Base-by-base conservation (phyloP, 2,113 vertebrate genomes). In the Aspidoscelis tigris region DNA sequence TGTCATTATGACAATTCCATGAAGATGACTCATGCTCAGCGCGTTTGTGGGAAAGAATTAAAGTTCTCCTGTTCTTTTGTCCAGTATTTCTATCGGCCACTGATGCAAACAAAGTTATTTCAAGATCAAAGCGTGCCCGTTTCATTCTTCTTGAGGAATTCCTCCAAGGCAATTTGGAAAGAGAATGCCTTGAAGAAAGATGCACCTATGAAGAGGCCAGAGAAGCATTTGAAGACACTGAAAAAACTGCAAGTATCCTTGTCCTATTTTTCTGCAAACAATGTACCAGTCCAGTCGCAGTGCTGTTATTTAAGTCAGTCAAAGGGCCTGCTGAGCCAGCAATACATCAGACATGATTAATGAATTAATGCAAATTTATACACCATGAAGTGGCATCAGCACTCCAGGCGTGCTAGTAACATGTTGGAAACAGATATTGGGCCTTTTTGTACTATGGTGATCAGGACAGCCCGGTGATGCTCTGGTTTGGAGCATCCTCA, bases 201-300 rank as follows among this genome's bases (percentile, higher is more conserved):
- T 99, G 98, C 65, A 90, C 33, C 1, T 95, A 92, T 0, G 98
- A 99, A 87, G 98, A 99, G 88, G 98, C 97, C 2, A 95, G 98
- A 69, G 98, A 99, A 90, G 95, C 90, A 44, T 99, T 98, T 76
- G 98, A 99, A 89, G 61, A 98, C 2, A 80, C 78, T 0, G 84
- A 64, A 0, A 73, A 86, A 78, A 96, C 98, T 0, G 98, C 98
- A 88, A 83, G 96, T 92, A 71, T 66, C 90, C 76, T 66, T 74
- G 86, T 68, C n/a, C 22, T 5, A 1, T 12, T 39, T 64, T 2
- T 1, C 73, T 26, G 65, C 2, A 55, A 9, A 22, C 18, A 14
- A 47, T 41, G 47, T 43, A 71, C 33, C 24, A 70, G 8, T 22
- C 65, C 58, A 76, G 20, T 33, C 43, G 10, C 26, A 2, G 50